phyloP scores from a whole-genome alignment of 2,113 vertebrate genomes.

The Arothron firmamentum region DNA sequence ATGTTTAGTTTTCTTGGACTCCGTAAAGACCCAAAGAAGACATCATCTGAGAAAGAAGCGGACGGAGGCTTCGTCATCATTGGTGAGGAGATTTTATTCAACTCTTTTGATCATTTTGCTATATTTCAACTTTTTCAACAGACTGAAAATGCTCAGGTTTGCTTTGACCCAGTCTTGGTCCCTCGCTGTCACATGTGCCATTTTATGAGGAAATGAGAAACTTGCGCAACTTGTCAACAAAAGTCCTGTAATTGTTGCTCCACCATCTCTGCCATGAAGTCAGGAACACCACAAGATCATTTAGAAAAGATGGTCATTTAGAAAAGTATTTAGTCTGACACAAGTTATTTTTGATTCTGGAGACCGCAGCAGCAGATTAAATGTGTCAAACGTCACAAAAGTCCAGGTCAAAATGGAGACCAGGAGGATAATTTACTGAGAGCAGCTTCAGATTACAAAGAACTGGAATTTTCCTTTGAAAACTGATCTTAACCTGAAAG shows the following conservation, averaged over 20 bases:
- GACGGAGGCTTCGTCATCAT: slow-evolving; percentile 93
- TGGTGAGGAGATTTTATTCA: slow-evolving; percentile 74
- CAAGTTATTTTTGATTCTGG: too few species aligned
- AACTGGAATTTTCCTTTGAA: too few species aligned
- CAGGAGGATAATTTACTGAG: too few species aligned
- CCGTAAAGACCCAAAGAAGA: slow-evolving; percentile 85
- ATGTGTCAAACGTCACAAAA: too few species aligned
- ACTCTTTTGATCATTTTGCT: neutral
- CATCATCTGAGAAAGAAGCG: slow-evolving; percentile 77
- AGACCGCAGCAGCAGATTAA: too few species aligned
- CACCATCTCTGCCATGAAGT: neutral
- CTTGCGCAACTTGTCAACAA: too few species aligned
- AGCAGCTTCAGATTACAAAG: too few species aligned
- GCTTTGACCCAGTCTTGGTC: neutral
- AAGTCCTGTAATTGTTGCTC: neutral
- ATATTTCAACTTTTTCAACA: neutral
- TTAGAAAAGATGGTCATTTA: too few species aligned
- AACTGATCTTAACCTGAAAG: too few species aligned
- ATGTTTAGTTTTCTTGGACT: slow-evolving; percentile 88
- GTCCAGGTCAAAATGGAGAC: too few species aligned
- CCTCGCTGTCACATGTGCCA: slow-evolving; percentile 1
- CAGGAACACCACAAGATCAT: neutral
- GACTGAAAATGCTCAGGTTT: neutral
- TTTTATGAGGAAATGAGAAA: neutral
- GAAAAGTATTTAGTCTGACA: too few species aligned